These are phyloP conservation scores for Raja brachyura DNA, from an alignment of 2,113 vertebrate genomes.

Conservation along the genomic window DNA sequence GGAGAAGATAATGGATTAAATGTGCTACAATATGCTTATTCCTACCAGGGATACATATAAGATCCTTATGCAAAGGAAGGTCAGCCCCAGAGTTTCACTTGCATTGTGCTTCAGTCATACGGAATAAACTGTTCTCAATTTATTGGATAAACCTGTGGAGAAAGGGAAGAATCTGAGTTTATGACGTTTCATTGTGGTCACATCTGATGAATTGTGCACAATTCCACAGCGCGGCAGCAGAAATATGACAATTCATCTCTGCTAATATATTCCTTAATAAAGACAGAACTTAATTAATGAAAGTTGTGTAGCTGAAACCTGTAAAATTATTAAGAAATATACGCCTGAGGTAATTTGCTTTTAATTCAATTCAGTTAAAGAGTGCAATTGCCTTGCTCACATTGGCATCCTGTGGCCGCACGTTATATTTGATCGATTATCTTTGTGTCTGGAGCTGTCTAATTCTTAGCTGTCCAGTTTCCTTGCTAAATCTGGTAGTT, in stretches of 20 bases:
- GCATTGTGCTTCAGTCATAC: not conserved
- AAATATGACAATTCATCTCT: no score
- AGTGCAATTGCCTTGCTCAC: not conserved
- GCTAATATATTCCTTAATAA: not conserved
- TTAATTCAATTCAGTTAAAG: not conserved
- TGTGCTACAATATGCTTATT: not conserved
- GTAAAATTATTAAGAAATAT: not conserved
- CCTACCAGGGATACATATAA: not conserved
- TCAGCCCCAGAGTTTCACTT: not conserved
- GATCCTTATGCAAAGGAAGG: not conserved
- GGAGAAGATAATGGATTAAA: not conserved
- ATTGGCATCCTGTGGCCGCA: not conserved
- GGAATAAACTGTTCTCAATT: not conserved
- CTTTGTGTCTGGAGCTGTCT: not conserved
- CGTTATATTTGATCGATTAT: not conserved
- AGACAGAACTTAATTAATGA: not conserved
- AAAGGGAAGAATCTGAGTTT: not conserved
- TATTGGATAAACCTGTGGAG: not conserved
- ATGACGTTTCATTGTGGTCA: not conserved
- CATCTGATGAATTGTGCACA: no score
- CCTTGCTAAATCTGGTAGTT: no score
- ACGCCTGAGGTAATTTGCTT: not conserved
- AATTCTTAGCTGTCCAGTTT: not conserved
- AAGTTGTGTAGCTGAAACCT: not conserved
- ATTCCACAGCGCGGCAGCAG: no score